These are phyloP conservation scores for Pristionchus entomophagus DNA, from an alignment of 2,888 invertebrate genomes.

Conservation along the genomic window DNA sequence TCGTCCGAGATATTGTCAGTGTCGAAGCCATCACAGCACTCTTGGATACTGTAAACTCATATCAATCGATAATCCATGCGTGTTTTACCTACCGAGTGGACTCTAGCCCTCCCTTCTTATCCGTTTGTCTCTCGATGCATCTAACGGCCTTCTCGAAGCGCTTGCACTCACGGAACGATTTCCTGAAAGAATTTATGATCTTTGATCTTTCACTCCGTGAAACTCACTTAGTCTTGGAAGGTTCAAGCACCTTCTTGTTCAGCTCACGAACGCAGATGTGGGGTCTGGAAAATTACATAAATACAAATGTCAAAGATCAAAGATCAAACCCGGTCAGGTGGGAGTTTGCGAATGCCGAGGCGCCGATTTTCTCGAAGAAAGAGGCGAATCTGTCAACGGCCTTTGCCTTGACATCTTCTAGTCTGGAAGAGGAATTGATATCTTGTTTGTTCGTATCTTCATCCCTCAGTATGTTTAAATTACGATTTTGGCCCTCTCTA, in stretches of 20 bases:
- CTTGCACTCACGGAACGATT: conserved; percentile 43
- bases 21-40: conserved; percentile 47
- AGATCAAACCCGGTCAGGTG: conserved; percentile 29
- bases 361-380: conserved; percentile 44
- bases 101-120: conserved; percentile 30
- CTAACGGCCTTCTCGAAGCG: conserved; percentile 47
- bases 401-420: neutral
- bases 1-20: conserved; percentile 32
- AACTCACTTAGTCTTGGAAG: conserved; percentile 43
- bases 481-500: no score
- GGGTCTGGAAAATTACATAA: conserved; percentile 10
- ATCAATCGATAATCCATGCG: neutral
- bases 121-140: conserved; percentile 5
- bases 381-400: conserved; percentile 25
- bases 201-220: neutral
- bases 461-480: no score
- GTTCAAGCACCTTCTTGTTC: conserved; percentile 43
- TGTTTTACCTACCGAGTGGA: neutral
- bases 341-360: neutral
- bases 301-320: neutral
- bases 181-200: neutral
- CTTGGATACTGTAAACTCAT: conserved; percentile 37
- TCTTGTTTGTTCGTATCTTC: neutral
- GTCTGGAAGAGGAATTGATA: neutral
- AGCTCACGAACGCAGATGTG: conserved; percentile 49